A percentile compares a stretch with the other conserved stretches of the same genome.
phyloP scores from a whole-genome alignment of 2,113 vertebrate genomes.

The Puffinus mauretanicus region DNA sequence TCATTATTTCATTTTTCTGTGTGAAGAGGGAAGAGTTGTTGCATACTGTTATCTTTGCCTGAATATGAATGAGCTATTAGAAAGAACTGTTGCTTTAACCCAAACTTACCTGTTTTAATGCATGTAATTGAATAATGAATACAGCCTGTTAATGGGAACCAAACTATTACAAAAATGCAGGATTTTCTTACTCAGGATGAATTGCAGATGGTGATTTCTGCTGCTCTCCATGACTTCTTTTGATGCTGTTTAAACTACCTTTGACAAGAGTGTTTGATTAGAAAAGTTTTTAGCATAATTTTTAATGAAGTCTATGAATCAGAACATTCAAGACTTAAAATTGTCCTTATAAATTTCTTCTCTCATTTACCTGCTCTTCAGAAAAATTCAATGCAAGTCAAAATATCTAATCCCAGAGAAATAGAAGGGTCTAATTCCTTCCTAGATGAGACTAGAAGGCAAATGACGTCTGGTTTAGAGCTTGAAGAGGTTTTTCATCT shows the following conservation, averaged over 20 bases:
- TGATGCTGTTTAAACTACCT: not conserved
- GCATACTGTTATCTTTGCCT: not conserved
- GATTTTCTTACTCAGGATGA: not conserved
- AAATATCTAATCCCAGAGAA: not conserved
- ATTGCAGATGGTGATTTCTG: not conserved
- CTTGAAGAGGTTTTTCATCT: not conserved
- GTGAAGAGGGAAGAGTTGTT: not conserved
- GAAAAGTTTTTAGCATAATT: not conserved
- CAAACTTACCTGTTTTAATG: not conserved
- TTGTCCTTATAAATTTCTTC: not conserved
- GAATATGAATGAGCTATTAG: slow-evolving; percentile 2
- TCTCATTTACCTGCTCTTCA: not conserved
- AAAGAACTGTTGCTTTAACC: not conserved
- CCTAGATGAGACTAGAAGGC: not conserved
- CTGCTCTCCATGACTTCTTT: not conserved
- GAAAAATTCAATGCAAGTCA: not conserved
- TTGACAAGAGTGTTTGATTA: not conserved
- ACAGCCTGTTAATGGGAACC: not conserved
- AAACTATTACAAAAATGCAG: not conserved
- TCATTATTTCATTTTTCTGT: slow-evolving; percentile 5
- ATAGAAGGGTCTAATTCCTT: not conserved
- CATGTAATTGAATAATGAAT: not conserved
- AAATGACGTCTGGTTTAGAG: not conserved
- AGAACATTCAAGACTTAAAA: not conserved
- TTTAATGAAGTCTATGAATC: not conserved